phyloP scores from a whole-genome alignment of 2,888 invertebrate species.

The Cosmopolites sordidus region DNA sequence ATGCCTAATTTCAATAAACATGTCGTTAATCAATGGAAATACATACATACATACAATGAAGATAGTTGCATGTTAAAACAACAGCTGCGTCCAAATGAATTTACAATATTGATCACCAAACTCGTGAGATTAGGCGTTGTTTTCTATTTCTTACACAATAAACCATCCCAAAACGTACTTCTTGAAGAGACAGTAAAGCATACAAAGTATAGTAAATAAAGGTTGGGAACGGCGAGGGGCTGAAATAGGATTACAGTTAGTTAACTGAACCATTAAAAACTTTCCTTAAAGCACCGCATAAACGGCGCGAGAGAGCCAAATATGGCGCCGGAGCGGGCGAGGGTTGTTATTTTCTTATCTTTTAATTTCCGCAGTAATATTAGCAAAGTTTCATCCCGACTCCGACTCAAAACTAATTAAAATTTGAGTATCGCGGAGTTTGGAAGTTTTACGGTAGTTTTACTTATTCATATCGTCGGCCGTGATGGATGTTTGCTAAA shows the following conservation, averaged over 20 bases:
- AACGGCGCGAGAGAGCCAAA: conserved; percentile 13
- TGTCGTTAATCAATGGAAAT: no score
- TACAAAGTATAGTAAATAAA: conserved; percentile 14
- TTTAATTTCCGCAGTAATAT: conserved; percentile 50
- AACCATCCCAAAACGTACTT: not conserved
- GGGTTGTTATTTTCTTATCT: conserved; percentile 46
- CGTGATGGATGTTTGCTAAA: conserved; percentile 42
- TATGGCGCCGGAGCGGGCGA: conserved; percentile 21
- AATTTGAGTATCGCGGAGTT: conserved; percentile 46
- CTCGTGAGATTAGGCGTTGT: no score
- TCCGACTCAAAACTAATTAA: conserved; percentile 48
- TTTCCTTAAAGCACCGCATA: conserved; percentile 19
- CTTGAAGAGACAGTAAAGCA: conserved; percentile 7
- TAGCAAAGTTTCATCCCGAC: conserved; percentile 34
- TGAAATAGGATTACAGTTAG: conserved; percentile 20
- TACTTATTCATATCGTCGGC: conserved; percentile 44
- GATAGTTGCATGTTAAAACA: no score
- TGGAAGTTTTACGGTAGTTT: conserved; percentile 46
- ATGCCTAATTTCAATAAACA: no score
- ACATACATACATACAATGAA: no score
- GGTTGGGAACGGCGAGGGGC: conserved; percentile 3
- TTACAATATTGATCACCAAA: no score
- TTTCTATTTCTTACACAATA: no score
- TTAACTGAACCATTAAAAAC: conserved; percentile 26
- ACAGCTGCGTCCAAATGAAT: no score